phyloP scores from a whole-genome alignment of 2,113 vertebrate genomes.

The Sturnira hondurensis region DNA sequence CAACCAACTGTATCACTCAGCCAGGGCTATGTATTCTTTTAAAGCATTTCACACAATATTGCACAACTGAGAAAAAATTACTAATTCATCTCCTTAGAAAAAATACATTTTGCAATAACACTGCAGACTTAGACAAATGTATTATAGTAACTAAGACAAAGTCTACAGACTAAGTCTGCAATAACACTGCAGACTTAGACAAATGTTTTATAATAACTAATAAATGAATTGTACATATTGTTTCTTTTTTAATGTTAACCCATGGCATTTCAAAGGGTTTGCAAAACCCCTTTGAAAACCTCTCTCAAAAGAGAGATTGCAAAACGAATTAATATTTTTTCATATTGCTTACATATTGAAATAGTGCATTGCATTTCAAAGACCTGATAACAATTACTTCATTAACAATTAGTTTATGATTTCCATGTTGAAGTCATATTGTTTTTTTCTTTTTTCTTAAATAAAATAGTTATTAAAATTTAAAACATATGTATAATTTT shows the following conservation, averaged over 20 bases:
- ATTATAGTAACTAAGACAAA: background rate
- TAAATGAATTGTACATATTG: background rate
- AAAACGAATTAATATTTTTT: background rate
- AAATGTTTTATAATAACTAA: background rate
- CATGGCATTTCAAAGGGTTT: background rate
- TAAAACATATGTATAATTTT: background rate
- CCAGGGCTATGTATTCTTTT: background rate
- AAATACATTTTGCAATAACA: background rate
- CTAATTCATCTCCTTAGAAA: background rate
- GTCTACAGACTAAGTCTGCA: no score
- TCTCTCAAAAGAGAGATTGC: background rate
- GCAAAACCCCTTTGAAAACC: no score
- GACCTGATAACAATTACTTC: background rate
- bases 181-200: background rate
- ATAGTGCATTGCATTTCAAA: background rate
- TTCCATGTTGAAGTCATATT: background rate
- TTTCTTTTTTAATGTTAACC: background rate
- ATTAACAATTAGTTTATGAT: background rate
- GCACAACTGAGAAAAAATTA: background rate
- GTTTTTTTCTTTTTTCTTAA: background rate
- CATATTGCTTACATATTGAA: background rate
- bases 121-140: background rate
- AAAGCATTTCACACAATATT: background rate
- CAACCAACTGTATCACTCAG: no score
- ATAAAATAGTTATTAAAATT: background rate